Conservation (phyloP, 2,888 invertebrate species). For the Eupithecia exiguata region DNA sequence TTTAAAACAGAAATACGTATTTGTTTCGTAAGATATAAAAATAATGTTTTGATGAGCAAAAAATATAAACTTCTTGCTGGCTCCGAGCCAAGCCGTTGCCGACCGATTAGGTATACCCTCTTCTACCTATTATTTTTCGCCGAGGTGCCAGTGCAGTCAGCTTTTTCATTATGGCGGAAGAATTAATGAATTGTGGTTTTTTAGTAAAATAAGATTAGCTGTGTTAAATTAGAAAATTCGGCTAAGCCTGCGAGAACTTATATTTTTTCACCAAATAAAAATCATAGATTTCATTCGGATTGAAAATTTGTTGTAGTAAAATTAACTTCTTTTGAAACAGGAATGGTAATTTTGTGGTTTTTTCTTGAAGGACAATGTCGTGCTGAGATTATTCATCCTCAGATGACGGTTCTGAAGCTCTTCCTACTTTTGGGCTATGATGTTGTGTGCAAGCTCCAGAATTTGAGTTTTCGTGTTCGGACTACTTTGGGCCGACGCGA, state of each 20-base stretch:
- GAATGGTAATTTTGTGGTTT: too few species aligned
- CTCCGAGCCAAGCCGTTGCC: constrained; percentile 56
- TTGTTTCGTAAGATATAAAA: constrained; percentile 32
- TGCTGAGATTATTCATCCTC: background rate
- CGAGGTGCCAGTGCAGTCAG: constrained; percentile 22
- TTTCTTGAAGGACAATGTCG: too few species aligned
- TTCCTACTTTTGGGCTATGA: background rate
- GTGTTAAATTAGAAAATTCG: background rate
- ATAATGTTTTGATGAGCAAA: constrained; percentile 56
- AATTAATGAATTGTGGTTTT: background rate
- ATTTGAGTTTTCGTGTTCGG: background rate
- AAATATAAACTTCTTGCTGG: constrained; percentile 60
- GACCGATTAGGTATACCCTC: constrained; percentile 63
- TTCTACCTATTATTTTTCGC: constrained; percentile 53
- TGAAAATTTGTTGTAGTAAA: too few species aligned
- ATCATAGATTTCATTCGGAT: background rate
- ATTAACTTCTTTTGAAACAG: too few species aligned
- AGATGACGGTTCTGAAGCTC: background rate
- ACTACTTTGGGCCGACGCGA: too few species aligned
- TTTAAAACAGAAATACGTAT: background rate
- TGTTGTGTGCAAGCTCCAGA: background rate
- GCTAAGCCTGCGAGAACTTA: background rate
- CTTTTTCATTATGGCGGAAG: constrained; percentile 4
- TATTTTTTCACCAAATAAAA: too few species aligned
- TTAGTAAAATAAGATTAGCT: background rate